phyloP scores from a whole-genome alignment of 2,113 vertebrate genomes.

The Silurus asotus region DNA sequence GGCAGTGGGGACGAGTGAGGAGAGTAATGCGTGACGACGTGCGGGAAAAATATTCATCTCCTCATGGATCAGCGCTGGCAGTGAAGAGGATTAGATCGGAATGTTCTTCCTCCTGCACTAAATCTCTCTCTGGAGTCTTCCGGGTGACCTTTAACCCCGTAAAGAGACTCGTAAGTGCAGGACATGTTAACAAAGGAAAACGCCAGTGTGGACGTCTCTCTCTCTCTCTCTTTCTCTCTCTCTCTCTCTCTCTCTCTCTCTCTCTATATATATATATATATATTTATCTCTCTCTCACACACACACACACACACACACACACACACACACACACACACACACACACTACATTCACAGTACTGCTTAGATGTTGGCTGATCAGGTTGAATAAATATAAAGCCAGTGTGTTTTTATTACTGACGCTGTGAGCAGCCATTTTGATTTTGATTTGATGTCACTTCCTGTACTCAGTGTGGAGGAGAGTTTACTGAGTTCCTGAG shows the following conservation, averaged over 20 bases:
- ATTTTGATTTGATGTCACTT: too few species aligned
- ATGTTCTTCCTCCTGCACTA: not conserved
- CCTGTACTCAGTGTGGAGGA: too few species aligned
- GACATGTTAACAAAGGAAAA: not conserved
- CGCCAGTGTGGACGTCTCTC: not conserved
- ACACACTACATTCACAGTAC: not conserved
- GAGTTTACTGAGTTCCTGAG: too few species aligned
- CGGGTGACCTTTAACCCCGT: slow-evolving; percentile 4
- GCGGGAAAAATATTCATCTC: not conserved
- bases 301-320: not conserved
- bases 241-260: too few species aligned
- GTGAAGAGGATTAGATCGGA: not conserved
- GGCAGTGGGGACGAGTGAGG: not conserved
- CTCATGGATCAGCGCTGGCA: not conserved
- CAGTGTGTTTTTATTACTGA: too few species aligned
- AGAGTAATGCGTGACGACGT: not conserved
- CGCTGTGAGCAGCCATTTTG: too few species aligned
- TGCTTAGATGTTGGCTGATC: not conserved
- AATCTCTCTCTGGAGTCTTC: slow-evolving; percentile 5
- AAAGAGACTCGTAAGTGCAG: not conserved
- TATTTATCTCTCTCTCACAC: too few species aligned
- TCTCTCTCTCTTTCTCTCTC: too few species aligned
- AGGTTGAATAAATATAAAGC: too few species aligned
- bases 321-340: slow-evolving; percentile 6
- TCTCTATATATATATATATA: too few species aligned